Evolutionary conservation across 2,888 invertebrate genomes (phyloP).

Genomic region (Diabrotica balteata): DNA sequence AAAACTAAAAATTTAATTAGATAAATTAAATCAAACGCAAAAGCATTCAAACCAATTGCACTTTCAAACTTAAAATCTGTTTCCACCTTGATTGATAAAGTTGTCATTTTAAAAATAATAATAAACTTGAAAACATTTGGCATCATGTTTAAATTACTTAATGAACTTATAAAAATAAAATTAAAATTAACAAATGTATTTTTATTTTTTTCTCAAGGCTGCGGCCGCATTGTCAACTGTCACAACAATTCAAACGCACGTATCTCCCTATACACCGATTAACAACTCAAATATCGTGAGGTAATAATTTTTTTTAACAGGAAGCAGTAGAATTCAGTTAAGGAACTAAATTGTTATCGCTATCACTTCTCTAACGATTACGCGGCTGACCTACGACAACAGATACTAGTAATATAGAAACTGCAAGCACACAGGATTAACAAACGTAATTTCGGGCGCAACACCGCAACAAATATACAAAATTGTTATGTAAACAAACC

Average conservation of each 20-base stretch:
- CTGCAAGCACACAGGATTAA: too few relatives aligned
- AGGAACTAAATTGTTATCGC: too few relatives aligned
- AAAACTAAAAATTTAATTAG: too few relatives aligned
- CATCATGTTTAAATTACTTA: neutral
- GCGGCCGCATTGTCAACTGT: conserved; percentile 1
- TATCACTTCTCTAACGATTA: neutral
- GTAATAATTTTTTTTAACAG: too few relatives aligned
- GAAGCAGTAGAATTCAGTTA: too few relatives aligned
- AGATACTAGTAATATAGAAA: neutral
- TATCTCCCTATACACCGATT: too few relatives aligned
- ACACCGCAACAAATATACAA: neutral
- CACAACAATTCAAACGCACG: neutral
- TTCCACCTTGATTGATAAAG: too few relatives aligned
- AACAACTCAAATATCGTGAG: too few relatives aligned
- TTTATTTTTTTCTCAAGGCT: neutral
- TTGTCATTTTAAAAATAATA: too few relatives aligned
- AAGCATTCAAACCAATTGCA: too few relatives aligned
- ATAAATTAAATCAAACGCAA: too few relatives aligned
- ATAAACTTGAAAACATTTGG: neutral
- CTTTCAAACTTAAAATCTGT: neutral
- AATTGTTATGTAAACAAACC: conserved; percentile 15
- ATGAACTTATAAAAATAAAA: conserved; percentile 8
- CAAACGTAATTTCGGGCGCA: too few relatives aligned
- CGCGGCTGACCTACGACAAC: conserved; percentile 11
- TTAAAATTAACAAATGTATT: conserved; percentile 2